Conservation (phyloP, 64 coral and sea anemone species). For the Dendrophyllia cribrosa region DNA sequence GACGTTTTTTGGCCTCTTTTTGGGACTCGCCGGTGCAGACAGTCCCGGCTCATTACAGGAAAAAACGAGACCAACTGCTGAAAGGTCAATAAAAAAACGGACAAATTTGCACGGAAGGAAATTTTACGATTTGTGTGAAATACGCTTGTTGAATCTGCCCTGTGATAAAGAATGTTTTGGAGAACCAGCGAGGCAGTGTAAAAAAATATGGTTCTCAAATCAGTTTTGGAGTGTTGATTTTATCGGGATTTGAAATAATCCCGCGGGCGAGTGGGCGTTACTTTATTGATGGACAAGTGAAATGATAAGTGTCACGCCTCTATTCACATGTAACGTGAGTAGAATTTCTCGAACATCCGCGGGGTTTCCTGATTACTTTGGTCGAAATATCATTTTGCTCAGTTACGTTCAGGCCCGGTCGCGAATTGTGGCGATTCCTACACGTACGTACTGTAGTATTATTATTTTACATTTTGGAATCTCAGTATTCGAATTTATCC, state of each 20-base stretch:
- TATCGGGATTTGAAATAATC: slow-evolving; percentile 13
- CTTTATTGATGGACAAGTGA: slow-evolving; percentile 34
- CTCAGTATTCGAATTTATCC: not conserved
- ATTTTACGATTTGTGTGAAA: no score
- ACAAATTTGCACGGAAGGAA: no score
- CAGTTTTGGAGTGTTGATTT: slow-evolving; percentile 15
- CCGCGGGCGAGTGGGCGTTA: slow-evolving; percentile 23
- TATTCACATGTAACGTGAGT: slow-evolving; percentile 30
- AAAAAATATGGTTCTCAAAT: not conserved
- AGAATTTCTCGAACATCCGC: not conserved
- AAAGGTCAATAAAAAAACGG: no score
- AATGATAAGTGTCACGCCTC: slow-evolving; percentile 29
- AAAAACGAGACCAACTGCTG: no score
- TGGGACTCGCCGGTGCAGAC: no score
- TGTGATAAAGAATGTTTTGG: not conserved
- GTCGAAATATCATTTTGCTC: not conserved
- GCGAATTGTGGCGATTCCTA: slow-evolving; percentile 11
- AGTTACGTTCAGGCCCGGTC: not conserved
- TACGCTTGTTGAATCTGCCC: no score
- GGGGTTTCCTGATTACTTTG: slow-evolving; percentile 19
- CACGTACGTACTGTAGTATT: slow-evolving; percentile 4
- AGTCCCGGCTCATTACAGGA: no score
- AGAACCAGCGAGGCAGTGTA: not conserved
- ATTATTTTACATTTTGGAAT: not conserved
- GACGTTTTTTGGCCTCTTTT: no score